These are phyloP conservation scores for Amblyopsis hoosieri DNA, from an alignment of 2,797 vertebrate genomes.

Conservation along the genomic window DNA sequence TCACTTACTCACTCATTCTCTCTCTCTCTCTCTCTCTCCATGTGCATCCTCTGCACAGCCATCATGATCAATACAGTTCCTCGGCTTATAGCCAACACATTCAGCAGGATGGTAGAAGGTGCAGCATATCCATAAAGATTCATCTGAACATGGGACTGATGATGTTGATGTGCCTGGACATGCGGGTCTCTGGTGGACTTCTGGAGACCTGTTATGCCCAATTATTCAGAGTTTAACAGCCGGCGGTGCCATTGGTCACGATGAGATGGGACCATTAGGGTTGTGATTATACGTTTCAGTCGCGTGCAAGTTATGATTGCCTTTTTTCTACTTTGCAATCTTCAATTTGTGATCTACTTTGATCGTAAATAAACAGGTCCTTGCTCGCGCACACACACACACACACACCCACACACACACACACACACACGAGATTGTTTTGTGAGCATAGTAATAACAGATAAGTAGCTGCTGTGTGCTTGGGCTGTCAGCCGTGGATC, in stretches of 20 bases:
- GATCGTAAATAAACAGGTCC: background rate
- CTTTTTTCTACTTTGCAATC: constrained; percentile 26
- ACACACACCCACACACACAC: constrained; percentile 11
- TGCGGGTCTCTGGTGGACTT: constrained; percentile 32
- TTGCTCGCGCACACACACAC: background rate
- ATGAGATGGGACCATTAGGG: constrained; percentile 10
- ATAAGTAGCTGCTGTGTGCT: constrained; percentile 70
- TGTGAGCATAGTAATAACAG: constrained; percentile 63
- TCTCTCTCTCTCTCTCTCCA: constrained; percentile 9
- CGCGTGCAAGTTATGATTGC: constrained; percentile 23
- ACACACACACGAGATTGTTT: constrained; percentile 39
- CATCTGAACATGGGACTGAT: constrained; percentile 49
- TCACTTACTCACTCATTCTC: constrained; percentile 27
- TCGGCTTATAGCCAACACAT: constrained; percentile 28
- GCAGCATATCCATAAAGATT: constrained; percentile 45
- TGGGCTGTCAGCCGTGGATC: constrained; percentile 74
- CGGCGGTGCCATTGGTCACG: constrained; percentile 15
- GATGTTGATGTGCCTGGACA: constrained; percentile 40
- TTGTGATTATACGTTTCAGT: constrained; percentile 21
- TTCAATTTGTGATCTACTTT: constrained; percentile 35
- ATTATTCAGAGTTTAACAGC: constrained; percentile 36
- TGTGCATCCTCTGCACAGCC: constrained; percentile 30
- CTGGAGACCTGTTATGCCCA: constrained; percentile 26
- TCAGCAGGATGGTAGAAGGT: constrained; percentile 34
- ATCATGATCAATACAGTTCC: constrained; percentile 40